Conservation (phyloP, 2,113 vertebrate genomes). For the Ameiurus melas region DNA sequence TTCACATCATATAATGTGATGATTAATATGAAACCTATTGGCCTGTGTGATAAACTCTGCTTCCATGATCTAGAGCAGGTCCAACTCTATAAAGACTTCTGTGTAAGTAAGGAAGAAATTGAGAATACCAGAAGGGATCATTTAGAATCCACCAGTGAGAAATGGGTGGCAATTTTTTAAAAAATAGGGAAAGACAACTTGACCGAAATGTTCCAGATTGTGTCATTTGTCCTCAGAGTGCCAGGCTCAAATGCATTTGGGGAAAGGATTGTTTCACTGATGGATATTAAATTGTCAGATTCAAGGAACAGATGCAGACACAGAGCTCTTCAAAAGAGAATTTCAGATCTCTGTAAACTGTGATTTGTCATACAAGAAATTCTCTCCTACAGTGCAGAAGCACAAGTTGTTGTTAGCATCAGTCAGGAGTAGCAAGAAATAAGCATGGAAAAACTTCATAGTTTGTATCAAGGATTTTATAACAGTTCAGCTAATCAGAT, state of each 20-base stretch:
- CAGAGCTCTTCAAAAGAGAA: not conserved
- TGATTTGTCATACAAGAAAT: not conserved
- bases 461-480: not conserved
- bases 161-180: conserved; percentile 18
- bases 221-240: not conserved
- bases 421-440: not conserved
- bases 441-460: not conserved
- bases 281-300: not conserved
- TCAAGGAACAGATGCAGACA: not conserved
- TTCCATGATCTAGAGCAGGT: not conserved
- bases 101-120: not conserved
- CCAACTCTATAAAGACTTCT: conserved; percentile 43
- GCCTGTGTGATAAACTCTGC: not conserved
- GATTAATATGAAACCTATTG: not conserved
- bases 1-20: not conserved
- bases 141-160: conserved; percentile 44
- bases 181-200: conserved; percentile 19
- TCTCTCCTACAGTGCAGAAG: not conserved
- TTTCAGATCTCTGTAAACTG: not conserved
- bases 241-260: conserved; percentile 9
- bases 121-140: conserved; percentile 27
- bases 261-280: not conserved
- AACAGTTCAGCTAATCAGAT: not conserved
- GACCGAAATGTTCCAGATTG: not conserved
- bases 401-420: not conserved